phyloP scores from a whole-genome alignment of 2,888 invertebrate genomes.

The Orthosia gothica region DNA sequence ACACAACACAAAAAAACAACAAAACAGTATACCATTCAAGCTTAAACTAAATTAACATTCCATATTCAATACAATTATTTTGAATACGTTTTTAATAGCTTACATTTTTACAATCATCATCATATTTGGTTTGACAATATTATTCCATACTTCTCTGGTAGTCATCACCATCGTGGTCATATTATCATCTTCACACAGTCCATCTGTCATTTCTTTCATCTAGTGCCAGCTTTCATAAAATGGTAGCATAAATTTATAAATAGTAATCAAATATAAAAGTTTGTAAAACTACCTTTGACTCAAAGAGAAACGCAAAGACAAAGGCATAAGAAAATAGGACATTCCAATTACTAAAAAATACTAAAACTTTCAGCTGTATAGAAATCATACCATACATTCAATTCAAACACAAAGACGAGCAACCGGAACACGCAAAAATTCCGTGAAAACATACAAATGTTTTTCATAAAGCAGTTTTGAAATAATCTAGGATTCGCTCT shows the following conservation, averaged over 20 bases:
- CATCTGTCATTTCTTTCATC: no score
- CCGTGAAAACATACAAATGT: constrained; percentile 4
- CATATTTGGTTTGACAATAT: no score
- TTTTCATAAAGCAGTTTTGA: constrained; percentile 30
- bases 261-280: background rate
- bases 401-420: background rate
- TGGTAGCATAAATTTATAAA: no score
- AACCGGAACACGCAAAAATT: background rate
- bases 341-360: constrained; percentile 1
- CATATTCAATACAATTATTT: no score
- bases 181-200: no score
- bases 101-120: no score
- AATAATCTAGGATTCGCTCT: constrained; percentile 37
- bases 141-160: background rate
- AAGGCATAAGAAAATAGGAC: background rate
- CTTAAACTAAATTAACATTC: no score
- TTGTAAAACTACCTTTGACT: background rate
- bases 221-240: no score
- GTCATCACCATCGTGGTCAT: no score
- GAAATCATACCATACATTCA: constrained; percentile 16
- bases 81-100: no score
- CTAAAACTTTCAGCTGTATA: background rate
- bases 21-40: no score
- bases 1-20: no score
- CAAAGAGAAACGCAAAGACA: background rate